phyloP scores from a whole-genome alignment of 2,113 vertebrate species.

The Glaucomys volans region DNA sequence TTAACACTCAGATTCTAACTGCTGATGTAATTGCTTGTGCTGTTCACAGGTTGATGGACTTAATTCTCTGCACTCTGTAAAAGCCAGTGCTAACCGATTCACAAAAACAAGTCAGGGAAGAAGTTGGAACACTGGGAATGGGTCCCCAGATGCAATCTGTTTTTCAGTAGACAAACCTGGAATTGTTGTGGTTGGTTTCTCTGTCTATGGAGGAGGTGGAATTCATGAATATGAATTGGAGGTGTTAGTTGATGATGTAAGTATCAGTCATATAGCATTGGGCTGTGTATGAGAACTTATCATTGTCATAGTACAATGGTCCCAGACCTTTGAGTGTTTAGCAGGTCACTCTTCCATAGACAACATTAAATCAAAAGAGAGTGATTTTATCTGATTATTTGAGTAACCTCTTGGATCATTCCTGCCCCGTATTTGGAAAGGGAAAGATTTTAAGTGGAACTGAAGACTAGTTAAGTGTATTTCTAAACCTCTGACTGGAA shows the following conservation, averaged over 20 bases:
- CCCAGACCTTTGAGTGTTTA: slow-evolving; percentile 6
- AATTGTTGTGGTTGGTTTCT: slow-evolving; percentile 97
- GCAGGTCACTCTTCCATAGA: neutral
- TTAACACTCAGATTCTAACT: neutral
- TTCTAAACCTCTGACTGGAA: neutral
- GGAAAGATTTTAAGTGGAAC: slow-evolving; percentile 23
- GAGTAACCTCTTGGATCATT: neutral
- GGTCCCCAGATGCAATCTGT: slow-evolving; percentile 98
- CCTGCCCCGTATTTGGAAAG: neutral
- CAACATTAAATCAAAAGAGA: neutral
- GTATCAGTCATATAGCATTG: slow-evolving; percentile 78
- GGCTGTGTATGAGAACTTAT: neutral
- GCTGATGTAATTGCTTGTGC: slow-evolving; percentile 60
- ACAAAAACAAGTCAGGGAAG: slow-evolving; percentile 99
- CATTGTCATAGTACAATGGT: neutral
- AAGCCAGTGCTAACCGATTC: slow-evolving; percentile 97
- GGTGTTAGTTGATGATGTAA: slow-evolving; percentile 98
- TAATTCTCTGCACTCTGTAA: slow-evolving; percentile 97
- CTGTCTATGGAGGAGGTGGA: slow-evolving; percentile 98
- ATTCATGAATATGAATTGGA: slow-evolving; percentile 99
- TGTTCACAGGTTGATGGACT: slow-evolving; percentile 93
- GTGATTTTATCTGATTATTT: neutral
- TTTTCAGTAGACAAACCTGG: slow-evolving; percentile 97
- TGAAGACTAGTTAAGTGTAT: neutral
- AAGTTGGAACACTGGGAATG: slow-evolving; percentile 99